Percentiles rank a stretch among this genome's conserved stretches.
Conservation (phyloP, 2,888 invertebrate species). For the Heliconius cydno region DNA sequence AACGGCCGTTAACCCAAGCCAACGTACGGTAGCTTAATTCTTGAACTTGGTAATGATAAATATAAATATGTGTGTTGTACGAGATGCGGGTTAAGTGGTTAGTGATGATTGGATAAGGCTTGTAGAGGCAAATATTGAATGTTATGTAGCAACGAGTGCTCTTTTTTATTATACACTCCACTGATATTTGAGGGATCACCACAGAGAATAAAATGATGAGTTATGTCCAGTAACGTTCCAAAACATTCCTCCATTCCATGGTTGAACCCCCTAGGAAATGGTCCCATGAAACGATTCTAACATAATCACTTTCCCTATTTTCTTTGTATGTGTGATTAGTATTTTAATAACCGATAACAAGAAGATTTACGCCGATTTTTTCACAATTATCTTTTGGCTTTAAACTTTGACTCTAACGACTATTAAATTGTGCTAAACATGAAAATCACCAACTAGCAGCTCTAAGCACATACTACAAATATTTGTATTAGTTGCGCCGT, state of each 20-base stretch:
- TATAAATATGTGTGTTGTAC: slow-evolving; percentile 20
- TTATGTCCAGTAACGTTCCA: neutral
- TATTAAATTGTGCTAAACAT: no score
- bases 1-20: slow-evolving; percentile 57
- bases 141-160: neutral
- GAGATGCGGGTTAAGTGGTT: slow-evolving; percentile 10
- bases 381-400: no score
- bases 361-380: no score
- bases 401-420: no score
- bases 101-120: neutral
- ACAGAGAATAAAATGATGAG: neutral
- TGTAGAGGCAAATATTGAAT: neutral
- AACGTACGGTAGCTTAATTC: slow-evolving; percentile 31
- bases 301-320: no score
- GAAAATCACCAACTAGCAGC: no score
- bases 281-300: no score
- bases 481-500: slow-evolving; percentile 34
- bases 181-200: neutral
- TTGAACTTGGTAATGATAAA: slow-evolving; percentile 26
- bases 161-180: neutral
- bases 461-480: slow-evolving; percentile 13
- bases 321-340: no score
- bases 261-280: no score
- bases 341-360: no score
- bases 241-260: no score